Conservation (phyloP, 2,888 invertebrate genomes). For the Ochropleura leucogaster region DNA sequence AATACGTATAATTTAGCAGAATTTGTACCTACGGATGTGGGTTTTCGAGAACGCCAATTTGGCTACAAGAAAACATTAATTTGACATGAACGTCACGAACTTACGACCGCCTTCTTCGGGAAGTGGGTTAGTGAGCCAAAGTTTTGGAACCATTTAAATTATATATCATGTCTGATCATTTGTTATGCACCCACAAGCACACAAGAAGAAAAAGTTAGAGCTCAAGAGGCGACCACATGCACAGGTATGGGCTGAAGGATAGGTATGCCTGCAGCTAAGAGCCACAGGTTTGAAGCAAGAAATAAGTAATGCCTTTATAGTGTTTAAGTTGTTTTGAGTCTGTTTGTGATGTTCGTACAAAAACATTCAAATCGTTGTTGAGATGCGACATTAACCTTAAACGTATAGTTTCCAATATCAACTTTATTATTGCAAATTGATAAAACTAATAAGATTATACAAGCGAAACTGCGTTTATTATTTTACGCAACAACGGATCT, state of each 20-base stretch:
- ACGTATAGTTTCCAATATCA: background rate
- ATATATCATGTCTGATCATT: constrained; percentile 1
- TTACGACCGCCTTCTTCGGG: constrained; percentile 21
- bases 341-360: background rate
- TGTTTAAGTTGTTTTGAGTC: background rate
- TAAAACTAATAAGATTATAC: background rate
- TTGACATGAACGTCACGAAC: constrained; percentile 25
- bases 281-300: background rate
- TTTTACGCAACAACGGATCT: background rate
- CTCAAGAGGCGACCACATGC: background rate
- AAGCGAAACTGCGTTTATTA: background rate
- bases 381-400: background rate
- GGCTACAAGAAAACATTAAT: constrained; percentile 42
- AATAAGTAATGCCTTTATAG: background rate
- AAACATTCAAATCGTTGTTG: background rate
- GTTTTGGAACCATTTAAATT: constrained; percentile 10
- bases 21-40: constrained; percentile 33
- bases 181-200: background rate
- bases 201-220: background rate
- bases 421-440: background rate
- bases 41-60: constrained; percentile 31
- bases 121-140: constrained; percentile 30
- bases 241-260: background rate
- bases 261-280: background rate
- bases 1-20: constrained; percentile 40